A percentile compares a stretch with the other conserved stretches of the same genome.
phyloP scores from a whole-genome alignment of 2,888 invertebrate species.

The Lycocerus yunnanus region DNA sequence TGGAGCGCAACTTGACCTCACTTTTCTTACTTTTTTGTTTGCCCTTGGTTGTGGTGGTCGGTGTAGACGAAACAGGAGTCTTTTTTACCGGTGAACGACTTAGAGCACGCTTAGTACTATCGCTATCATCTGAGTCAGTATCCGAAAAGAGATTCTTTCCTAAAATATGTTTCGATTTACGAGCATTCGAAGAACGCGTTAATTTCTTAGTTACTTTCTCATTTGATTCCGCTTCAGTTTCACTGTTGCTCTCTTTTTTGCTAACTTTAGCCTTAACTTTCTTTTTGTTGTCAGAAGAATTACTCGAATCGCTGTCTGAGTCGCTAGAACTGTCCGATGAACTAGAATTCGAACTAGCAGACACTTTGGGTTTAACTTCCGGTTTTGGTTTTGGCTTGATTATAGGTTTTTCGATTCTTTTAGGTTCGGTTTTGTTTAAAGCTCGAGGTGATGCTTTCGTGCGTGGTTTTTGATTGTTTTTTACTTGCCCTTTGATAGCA shows the following conservation, averaged over 20 bases:
- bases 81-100: slow-evolving; percentile 70
- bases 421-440: slow-evolving; percentile 58
- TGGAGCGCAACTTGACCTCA: slow-evolving; percentile 46
- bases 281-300: slow-evolving; percentile 44
- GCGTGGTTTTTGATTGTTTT: slow-evolving; percentile 53
- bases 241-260: slow-evolving; percentile 44
- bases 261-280: slow-evolving; percentile 39
- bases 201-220: slow-evolving; percentile 64
- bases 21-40: slow-evolving; percentile 57
- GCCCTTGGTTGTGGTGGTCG: slow-evolving; percentile 47
- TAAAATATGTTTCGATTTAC: slow-evolving; percentile 68
- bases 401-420: slow-evolving; percentile 42
- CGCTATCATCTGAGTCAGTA: slow-evolving; percentile 69
- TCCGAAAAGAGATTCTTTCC: slow-evolving; percentile 64
- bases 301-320: slow-evolving; percentile 51
- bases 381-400: slow-evolving; percentile 45
- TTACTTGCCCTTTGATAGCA: slow-evolving; percentile 52
- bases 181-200: slow-evolving; percentile 71
- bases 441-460: slow-evolving; percentile 53
- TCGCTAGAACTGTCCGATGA: slow-evolving; percentile 47
- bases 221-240: slow-evolving; percentile 48
- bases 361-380: slow-evolving; percentile 69
- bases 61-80: slow-evolving; percentile 51
- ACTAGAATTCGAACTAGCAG: slow-evolving; percentile 54
- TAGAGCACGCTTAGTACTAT: slow-evolving; percentile 58